Evolutionary conservation across 64 coral and sea anemone genomes (phyloP), one percentile per base, ranked within the genome.

Genomic region (Cladopsammia gracilis): DNA sequence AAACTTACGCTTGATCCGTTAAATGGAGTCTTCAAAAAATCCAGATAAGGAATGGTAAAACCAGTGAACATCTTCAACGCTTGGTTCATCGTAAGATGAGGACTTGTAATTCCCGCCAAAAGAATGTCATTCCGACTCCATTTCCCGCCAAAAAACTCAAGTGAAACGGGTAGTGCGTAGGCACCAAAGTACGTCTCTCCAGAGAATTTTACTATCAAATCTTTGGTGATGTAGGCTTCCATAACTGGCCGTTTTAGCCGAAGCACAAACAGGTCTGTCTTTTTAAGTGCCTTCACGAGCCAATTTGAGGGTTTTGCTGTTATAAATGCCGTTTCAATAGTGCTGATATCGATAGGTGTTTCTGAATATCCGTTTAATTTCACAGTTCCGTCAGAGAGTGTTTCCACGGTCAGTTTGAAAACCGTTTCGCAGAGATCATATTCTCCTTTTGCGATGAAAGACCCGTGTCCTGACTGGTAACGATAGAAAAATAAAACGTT

Each of bases 401-500:
- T 73, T 46, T 71, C 86, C n/a, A 99, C 91, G 46, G 89, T 86
- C 62, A 94, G 70, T 45, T 80, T 54, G 83, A 99, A 99, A 61
- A 90, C 64, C 46, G 98, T 88, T 4, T 76, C 94, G 34, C 98
- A 99, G 23, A 99, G 84, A 61, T 79, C 48, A 51, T 96, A 99
- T 18, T 54, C 66, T 22, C 98, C 98, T 13, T 80, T 81, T 48
- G 93, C 98, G 13, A 99, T 83, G 73, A 96, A 92, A 24, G 98
- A 86, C 22, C 86, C 86, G 52, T 85, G 76, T 14, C 88, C 82
- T 1, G 57, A 65, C 15, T 93, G 75, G 47, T 71, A 80, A 3
- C 78, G 77, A 64, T 99, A 99, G 34, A n/a, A 96, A 73, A 99
- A 99, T 19, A 65, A 87, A 8, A 94, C 98, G 76, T 99, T 94